Conservation (phyloP, 2,797 vertebrate species). For the Arrhamphus sclerolepis region DNA sequence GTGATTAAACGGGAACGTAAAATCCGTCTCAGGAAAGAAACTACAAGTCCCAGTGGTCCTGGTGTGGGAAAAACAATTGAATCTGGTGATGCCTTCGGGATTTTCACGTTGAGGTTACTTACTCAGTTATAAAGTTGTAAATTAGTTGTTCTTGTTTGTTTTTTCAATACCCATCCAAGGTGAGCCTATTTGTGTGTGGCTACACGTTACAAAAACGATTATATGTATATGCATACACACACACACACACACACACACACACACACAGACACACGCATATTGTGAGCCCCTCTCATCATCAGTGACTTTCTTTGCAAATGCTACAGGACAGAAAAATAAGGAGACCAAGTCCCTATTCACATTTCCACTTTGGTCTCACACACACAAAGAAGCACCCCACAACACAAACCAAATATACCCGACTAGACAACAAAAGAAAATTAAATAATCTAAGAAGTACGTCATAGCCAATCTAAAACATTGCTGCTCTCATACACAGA, state of each 20-base stretch:
- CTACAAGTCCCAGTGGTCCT: conserved; percentile 74
- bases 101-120: too few species aligned
- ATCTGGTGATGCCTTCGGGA: conserved; percentile 1
- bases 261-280: conserved; percentile 1
- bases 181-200: background rate
- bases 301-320: conserved; percentile 24
- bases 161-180: background rate
- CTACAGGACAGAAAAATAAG: conserved; percentile 23
- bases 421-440: conserved; percentile 17
- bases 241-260: background rate
- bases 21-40: conserved; percentile 14
- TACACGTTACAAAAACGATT: background rate
- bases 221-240: too few species aligned
- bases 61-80: conserved; percentile 27
- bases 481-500: conserved; percentile 16
- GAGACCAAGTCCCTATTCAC: conserved; percentile 34
- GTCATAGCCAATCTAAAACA: conserved; percentile 34
- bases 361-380: conserved; percentile 17
- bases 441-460: conserved; percentile 21
- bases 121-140: background rate
- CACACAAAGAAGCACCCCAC: conserved; percentile 1
- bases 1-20: background rate
- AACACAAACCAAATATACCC: conserved; percentile 6
- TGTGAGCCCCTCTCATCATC: conserved; percentile 8
- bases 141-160: too few species aligned